Conservation (phyloP, 1,140 invertebrate genomes). For the Mercenaria mercenaria region DNA sequence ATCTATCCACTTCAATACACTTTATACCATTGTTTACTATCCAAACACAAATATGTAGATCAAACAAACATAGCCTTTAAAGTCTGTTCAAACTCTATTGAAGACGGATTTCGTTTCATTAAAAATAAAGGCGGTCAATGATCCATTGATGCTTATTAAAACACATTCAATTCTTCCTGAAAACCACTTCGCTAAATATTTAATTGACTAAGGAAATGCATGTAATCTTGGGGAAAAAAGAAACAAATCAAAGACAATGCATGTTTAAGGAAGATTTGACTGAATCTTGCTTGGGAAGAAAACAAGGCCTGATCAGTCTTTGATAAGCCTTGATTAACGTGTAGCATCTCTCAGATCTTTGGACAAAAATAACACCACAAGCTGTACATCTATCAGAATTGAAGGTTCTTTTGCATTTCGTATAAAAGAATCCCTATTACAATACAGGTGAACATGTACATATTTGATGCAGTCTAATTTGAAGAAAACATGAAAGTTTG, state of each 20-base stretch:
- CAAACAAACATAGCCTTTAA: conserved; percentile 28
- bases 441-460: too few relatives aligned
- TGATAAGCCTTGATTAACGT: not conserved
- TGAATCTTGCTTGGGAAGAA: not conserved
- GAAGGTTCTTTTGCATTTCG: too few relatives aligned
- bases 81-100: conserved; percentile 1
- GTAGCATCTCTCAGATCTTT: not conserved
- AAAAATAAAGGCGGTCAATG: conserved; percentile 6
- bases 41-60: conserved; percentile 13
- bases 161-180: not conserved
- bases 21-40: conserved; percentile 23
- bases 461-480: too few relatives aligned
- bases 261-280: not conserved
- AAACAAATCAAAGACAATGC: not conserved
- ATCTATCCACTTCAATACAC: not conserved
- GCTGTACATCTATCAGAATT: too few relatives aligned
- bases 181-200: conserved; percentile 38
- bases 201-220: not conserved
- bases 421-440: too few relatives aligned
- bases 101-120: conserved; percentile 30
- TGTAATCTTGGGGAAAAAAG: not conserved
- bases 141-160: not conserved
- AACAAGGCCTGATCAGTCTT: not conserved
- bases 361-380: too few relatives aligned
- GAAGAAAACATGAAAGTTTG: too few relatives aligned